These are phyloP conservation scores for Muscicapa adusta DNA, from an alignment of 2,113 vertebrate species.

Conservation along the genomic window DNA sequence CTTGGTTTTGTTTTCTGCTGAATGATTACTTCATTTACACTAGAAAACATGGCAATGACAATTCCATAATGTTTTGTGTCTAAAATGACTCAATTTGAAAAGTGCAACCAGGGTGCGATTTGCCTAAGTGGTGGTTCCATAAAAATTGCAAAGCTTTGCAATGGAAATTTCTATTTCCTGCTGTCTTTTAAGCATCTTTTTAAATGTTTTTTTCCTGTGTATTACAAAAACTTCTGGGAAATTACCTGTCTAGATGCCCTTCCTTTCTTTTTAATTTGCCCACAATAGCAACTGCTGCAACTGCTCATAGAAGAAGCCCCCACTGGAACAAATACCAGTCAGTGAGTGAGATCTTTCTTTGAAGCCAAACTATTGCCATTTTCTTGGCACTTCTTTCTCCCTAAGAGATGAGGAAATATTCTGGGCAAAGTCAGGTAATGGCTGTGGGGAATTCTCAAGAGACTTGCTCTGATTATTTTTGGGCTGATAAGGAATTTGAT, in stretches of 20 bases:
- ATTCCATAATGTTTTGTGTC: neutral
- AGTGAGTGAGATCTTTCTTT: neutral
- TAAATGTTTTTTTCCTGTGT: neutral
- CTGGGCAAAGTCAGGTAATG: neutral
- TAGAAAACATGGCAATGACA: neutral
- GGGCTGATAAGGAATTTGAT: conserved; percentile 9
- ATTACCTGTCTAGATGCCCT: neutral
- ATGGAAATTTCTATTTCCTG: neutral
- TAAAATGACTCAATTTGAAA: neutral
- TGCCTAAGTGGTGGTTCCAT: neutral
- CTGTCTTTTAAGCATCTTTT: neutral
- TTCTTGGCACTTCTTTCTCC: neutral
- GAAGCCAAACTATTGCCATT: neutral
- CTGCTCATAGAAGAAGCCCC: neutral
- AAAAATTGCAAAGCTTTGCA: neutral
- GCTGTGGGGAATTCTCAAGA: neutral
- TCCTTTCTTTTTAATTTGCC: neutral
- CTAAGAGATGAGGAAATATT: neutral
- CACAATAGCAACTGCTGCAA: neutral
- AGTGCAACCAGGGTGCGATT: neutral
- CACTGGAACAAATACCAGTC: neutral
- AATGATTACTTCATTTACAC: neutral
- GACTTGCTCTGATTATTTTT: neutral
- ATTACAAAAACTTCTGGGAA: neutral
- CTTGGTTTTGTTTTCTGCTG: conserved; percentile 13